Evolutionary conservation across 1,140 invertebrate genomes (phyloP), one percentile per base, ranked within the genome.

Genomic region (Cydia pomonella): DNA sequence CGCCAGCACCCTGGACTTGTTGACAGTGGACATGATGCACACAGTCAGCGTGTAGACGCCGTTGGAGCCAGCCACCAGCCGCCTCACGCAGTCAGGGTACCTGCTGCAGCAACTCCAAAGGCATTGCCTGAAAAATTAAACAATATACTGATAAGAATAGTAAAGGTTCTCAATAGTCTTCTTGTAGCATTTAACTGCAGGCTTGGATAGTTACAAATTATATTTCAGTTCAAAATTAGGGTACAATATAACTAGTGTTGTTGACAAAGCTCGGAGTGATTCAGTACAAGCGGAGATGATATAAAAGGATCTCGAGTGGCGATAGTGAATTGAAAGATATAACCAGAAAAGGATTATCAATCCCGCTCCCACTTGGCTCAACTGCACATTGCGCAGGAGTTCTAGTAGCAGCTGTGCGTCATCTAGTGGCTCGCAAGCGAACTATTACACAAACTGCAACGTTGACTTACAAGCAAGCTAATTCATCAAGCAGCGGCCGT

Each of bases 21-120:
- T 97, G 73, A 97, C 95, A 71, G 96, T 97, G 80, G 97, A 97
- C 94, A 98, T 97, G 80, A 97, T 96, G 92, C 97, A 97, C 16
- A 97, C 96, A 3, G 97, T 97, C 0, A 98, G 92, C 0, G 97
- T 97, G 87, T 98, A 97, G 7, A 98, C 94, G 38, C 97, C 97
- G 27, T 97, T 96, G 9, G 96, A 95, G 23, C 97, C 96, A 23
- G 95, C 94, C 33, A 97, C 95, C 77, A 98, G 87, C 77, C 96
- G 94, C 77, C 96, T 90, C 18, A 96, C 94, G 29, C 96, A 95
- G 84, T 97, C 97, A 50, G 95, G 93, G 84, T 97, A 97, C 72
- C 96, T 93, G 72, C 95, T 94, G 80, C 96, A 96, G 85, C 96
- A 97, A 77, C 96, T 96, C 80, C 95, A 95, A 2, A 98, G 91